Percentiles rank a stretch among this genome's conserved stretches.
Evolutionary conservation across 1,140 invertebrate species (phyloP).

Genomic region (Stratiolaelaps scimitus): DNA sequence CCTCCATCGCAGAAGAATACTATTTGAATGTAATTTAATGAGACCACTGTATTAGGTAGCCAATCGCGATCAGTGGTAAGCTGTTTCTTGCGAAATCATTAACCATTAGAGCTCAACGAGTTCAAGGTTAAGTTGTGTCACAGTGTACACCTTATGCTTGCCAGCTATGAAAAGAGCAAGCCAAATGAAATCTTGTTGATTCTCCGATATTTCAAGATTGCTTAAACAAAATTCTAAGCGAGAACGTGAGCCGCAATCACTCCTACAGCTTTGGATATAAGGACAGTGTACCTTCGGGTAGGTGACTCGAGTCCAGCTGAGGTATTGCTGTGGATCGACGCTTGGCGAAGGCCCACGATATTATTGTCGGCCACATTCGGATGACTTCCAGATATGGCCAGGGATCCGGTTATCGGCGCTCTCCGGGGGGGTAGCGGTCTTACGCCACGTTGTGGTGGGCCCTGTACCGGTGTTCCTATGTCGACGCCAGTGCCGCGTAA

Average conservation of each 20-base stretch:
- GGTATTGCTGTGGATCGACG: constrained; percentile 26
- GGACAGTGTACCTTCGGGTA: constrained; percentile 16
- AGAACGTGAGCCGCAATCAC: background rate
- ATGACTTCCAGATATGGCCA: constrained; percentile 21
- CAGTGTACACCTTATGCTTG: background rate
- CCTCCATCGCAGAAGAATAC: too few relatives aligned
- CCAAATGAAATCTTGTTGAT: background rate
- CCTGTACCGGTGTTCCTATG: background rate
- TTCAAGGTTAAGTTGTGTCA: background rate
- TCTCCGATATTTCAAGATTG: background rate
- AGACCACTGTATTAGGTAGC: too few relatives aligned
- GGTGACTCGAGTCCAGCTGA: constrained; percentile 12
- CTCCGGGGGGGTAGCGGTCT: background rate
- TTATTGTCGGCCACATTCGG: constrained; percentile 25
- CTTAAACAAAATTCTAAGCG: background rate
- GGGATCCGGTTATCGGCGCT: background rate
- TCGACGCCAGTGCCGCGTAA: constrained; percentile 2
- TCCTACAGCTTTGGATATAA: background rate
- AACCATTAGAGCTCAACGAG: background rate
- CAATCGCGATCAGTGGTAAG: too few relatives aligned
- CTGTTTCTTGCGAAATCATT: too few relatives aligned
- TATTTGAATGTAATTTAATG: too few relatives aligned
- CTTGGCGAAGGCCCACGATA: constrained; percentile 16
- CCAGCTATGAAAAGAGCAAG: background rate
- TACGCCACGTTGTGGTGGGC: background rate